phyloP scores from a whole-genome alignment of 2,113 vertebrate species.

The Ptychochromis oligacanthus region DNA sequence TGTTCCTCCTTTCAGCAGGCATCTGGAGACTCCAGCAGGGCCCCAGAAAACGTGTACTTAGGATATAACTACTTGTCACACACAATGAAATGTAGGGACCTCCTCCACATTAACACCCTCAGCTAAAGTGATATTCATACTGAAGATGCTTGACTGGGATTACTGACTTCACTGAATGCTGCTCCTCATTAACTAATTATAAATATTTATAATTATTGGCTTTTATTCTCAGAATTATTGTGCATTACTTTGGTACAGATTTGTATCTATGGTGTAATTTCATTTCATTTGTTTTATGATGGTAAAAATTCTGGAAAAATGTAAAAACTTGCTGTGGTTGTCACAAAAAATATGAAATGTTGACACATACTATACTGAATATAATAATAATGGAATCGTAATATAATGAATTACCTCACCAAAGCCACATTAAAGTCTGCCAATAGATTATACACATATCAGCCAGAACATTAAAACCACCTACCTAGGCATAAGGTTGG shows the following conservation, averaged over 20 bases:
- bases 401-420: no score
- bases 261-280: not conserved
- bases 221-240: not conserved
- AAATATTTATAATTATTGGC: not conserved
- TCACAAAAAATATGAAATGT: not conserved
- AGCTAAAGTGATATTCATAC: slow-evolving; percentile 60
- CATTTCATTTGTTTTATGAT: not conserved
- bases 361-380: not conserved
- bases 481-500: no score
- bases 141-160: slow-evolving; percentile 3
- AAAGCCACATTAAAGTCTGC: no score
- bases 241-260: not conserved
- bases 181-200: not conserved
- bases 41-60: slow-evolving; percentile 54
- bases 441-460: no score
- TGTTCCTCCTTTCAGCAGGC: slow-evolving; percentile 80
- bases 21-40: slow-evolving; percentile 76
- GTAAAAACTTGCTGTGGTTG: not conserved
- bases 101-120: slow-evolving; percentile 59
- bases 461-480: no score
- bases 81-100: slow-evolving; percentile 65
- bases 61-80: slow-evolving; percentile 68
- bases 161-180: slow-evolving; percentile 21
- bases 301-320: not conserved
- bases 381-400: not conserved